Percentiles rank a stretch among this genome's conserved stretches.
Evolutionary conservation across 64 coral and sea anemone genomes (phyloP).

Genomic region (Montipora sp.): DNA sequence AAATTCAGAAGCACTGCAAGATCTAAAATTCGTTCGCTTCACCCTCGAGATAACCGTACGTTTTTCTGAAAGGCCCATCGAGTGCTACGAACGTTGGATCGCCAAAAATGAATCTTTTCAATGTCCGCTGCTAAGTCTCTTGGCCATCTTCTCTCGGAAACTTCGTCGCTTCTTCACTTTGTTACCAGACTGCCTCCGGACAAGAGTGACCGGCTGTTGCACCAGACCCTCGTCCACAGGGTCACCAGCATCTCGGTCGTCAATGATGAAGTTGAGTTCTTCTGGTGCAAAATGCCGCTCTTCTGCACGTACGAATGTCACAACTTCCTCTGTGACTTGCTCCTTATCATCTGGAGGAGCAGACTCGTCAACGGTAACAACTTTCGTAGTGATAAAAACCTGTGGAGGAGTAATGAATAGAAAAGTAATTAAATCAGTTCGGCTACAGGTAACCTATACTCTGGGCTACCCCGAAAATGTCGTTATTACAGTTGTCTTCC

Average conservation of each 20-base stretch:
- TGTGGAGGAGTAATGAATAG: background rate
- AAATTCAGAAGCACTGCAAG: too few relatives aligned
- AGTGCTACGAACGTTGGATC: too few relatives aligned
- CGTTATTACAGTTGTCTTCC: too few relatives aligned
- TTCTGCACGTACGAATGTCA: conserved; percentile 15
- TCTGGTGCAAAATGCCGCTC: conserved; percentile 2
- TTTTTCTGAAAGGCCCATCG: too few relatives aligned
- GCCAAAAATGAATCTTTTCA: background rate
- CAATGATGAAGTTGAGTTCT: conserved; percentile 1
- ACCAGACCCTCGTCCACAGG: background rate
- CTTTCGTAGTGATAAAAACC: conserved; percentile 37
- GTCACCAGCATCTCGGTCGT: conserved; percentile 26
- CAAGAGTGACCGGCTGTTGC: conserved; percentile 6
- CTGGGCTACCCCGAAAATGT: too few relatives aligned
- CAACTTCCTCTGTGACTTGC: conserved; percentile 25
- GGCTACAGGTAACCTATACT: too few relatives aligned
- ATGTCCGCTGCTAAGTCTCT: conserved; percentile 29
- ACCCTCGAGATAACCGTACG: too few relatives aligned
- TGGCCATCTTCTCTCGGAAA: conserved; percentile 30
- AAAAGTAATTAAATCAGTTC: background rate
- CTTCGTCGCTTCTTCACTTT: conserved; percentile 57
- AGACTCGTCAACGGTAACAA: conserved; percentile 37
- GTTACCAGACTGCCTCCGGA: conserved; percentile 45
- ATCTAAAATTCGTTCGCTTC: too few relatives aligned
- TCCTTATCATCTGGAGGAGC: background rate